phyloP scores from a whole-genome alignment of 2,113 vertebrate species.

The Dicerorhinus sumatrensis region DNA sequence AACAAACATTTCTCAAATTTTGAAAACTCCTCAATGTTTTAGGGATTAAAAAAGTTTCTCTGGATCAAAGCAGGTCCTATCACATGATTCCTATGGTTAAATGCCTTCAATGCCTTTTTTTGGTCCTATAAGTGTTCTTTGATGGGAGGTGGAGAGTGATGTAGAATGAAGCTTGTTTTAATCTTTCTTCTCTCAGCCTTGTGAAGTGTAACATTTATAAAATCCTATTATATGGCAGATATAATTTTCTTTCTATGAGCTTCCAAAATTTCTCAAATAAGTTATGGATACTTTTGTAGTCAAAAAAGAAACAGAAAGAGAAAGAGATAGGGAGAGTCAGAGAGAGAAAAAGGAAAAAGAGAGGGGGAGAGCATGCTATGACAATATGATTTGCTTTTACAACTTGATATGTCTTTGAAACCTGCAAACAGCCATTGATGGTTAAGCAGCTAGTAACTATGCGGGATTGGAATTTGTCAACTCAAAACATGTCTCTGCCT shows the following conservation, averaged over 20 bases:
- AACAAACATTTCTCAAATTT: background rate
- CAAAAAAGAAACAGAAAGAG: background rate
- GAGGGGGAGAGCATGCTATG: background rate
- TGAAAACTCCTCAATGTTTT: background rate
- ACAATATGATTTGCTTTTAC: background rate
- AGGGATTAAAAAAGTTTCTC: background rate
- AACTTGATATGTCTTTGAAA: background rate
- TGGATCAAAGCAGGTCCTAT: background rate
- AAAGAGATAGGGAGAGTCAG: background rate
- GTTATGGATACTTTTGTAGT: background rate
- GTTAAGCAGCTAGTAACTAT: no score
- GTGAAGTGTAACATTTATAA: background rate
- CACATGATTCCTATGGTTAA: background rate
- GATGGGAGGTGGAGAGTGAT: accelerated
- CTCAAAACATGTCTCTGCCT: no score
- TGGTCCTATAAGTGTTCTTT: background rate
- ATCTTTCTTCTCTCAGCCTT: background rate
- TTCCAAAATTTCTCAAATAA: background rate
- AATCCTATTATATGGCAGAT: background rate
- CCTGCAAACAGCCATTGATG: no score
- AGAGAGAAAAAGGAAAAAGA: background rate
- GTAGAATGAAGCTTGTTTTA: background rate
- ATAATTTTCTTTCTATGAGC: background rate
- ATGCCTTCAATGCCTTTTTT: background rate
- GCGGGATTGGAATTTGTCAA: no score